phyloP scores from a whole-genome alignment of 2,797 vertebrate species.

The Gorsachius magnificus region DNA sequence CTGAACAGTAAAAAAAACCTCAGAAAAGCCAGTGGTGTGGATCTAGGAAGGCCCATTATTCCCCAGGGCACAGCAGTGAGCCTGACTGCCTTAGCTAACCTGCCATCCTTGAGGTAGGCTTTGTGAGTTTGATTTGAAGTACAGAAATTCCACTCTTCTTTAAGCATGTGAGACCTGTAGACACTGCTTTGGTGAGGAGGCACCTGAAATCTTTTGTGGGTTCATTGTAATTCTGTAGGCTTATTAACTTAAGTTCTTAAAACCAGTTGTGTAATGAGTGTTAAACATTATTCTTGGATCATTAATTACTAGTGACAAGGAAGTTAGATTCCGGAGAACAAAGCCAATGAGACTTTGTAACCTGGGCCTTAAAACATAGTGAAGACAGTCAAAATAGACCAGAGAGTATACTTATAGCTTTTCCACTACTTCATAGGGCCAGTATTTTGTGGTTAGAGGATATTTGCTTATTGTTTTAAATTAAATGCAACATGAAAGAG shows the following conservation, averaged over 20 bases:
- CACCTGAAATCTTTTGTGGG: neutral
- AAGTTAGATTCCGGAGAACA: neutral
- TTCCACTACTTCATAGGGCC: neutral
- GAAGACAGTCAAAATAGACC: neutral
- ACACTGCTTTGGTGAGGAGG: neutral
- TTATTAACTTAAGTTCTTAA: neutral
- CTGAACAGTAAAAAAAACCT: neutral
- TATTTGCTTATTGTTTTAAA: neutral
- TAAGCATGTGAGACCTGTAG: neutral
- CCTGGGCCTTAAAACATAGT: neutral
- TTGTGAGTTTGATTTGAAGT: neutral
- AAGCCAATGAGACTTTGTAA: neutral
- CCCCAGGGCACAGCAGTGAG: rapidly evolving
- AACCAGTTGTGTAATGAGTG: neutral
- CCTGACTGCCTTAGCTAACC: neutral
- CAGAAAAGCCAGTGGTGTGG: neutral
- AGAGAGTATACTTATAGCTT: neutral
- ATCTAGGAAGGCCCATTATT: neutral
- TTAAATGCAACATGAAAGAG: neutral
- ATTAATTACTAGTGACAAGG: neutral
- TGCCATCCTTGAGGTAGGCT: neutral
- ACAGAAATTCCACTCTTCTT: neutral
- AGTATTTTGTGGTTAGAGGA: neutral
- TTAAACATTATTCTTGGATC: neutral
- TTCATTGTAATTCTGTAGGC: neutral